A percentile compares a stretch with the other conserved stretches of the same genome.
These are phyloP conservation scores for Megalops cyprinoides DNA, from an alignment of 2,797 vertebrate species.

Conservation along the genomic window DNA sequence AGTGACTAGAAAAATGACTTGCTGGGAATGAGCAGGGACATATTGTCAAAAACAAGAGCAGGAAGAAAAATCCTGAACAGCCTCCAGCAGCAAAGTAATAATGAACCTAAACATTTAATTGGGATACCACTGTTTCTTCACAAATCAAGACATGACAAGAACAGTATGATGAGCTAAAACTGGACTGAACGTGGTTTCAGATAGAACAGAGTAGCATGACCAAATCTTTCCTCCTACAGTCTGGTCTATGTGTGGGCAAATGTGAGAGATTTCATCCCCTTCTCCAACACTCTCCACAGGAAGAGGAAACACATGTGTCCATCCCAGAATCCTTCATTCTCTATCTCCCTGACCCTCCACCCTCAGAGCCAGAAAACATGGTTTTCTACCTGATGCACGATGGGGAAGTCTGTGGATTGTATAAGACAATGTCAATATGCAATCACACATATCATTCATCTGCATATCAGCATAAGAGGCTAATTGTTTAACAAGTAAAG, in stretches of 20 bases:
- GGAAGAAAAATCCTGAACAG: neutral
- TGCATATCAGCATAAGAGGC: neutral
- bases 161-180: neutral
- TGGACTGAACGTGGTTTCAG: neutral
- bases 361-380: neutral
- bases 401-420: too few species aligned
- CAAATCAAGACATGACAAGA: neutral
- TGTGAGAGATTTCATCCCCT: too few species aligned
- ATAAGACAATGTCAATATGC: neutral
- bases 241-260: neutral
- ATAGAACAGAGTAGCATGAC: neutral
- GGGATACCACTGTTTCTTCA: neutral
- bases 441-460: neutral
- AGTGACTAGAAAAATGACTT: neutral
- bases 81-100: neutral
- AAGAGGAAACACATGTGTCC: neutral
- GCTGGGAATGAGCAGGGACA: neutral
- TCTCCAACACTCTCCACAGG: neutral
- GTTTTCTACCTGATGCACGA: too few species aligned
- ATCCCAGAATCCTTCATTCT: slow-evolving; percentile 15
- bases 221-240: neutral
- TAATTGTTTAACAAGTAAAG: slow-evolving; percentile 18
- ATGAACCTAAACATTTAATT: neutral
- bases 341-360: too few species aligned
- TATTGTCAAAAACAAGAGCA: neutral